Evolutionary conservation across 2,113 vertebrate genomes (phyloP), one percentile per base, ranked within the genome.

Genomic region (Tupaia chinensis): DNA sequence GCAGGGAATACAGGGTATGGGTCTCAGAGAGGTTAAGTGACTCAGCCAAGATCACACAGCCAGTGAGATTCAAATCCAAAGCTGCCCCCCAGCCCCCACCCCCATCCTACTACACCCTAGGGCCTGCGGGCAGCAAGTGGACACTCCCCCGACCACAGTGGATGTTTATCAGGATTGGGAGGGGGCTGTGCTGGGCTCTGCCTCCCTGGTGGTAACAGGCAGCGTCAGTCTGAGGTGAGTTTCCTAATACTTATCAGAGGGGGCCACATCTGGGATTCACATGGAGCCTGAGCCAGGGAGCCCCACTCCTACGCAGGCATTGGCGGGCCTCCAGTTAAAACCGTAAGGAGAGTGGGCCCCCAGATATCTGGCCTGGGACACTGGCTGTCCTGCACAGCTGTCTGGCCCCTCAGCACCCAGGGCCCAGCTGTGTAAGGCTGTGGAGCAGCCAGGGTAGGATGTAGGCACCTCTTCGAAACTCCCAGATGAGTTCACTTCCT

Each of bases 401-500:
- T 60, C 61, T 23, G n/a, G n/a, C 4, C 17, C 34, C 27, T 80
- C 17, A 22, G 87, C 53, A 13, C 87, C 87, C 7, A 7, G 53
- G 69, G 17, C 87, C 68, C 32, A 44, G 29, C 70, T 11, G 32
- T 27, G 56, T 5, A 66, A 80, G 82, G 82, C 25, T n/a, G 32
- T 73, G 4, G 7, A 29, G 68, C 60, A 61, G 56, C 70, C 2
- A 0, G 29, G 58, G 56, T 5, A 20, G 79, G 63, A 73, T 0
- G 10, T 32, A 5, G 63, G 60, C 7, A 29, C 76, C 74, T 95
- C 78, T 91, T 29, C 9, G 54, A 88, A 96, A 78, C 84, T 83
- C 56, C 29, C 32, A 2, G 1, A 19, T 96, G 93, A 97, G 66
- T 72, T 97, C 97, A 92, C 29, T 25, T 70, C 87, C 74, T 53